Base-by-base conservation (phyloP, 2,113 vertebrate species). In the Butorides virescens region DNA sequence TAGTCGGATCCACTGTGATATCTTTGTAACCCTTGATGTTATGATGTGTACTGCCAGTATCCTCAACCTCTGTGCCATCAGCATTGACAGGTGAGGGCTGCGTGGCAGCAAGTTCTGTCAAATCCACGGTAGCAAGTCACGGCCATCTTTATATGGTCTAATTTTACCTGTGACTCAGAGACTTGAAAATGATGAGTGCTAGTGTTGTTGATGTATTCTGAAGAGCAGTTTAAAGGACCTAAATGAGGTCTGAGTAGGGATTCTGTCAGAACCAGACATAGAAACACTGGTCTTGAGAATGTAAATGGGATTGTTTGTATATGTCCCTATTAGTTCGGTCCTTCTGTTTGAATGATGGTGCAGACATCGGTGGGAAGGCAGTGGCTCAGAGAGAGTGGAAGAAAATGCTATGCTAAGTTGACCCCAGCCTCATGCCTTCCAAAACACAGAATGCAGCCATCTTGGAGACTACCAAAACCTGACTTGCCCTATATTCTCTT, bases 31-130 rank as follows among this genome's bases (percentile, higher is more conserved):
- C 75, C 98, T 99, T 88, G 99, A 99, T 30, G 99, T 99, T 92
- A 99, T 99, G 99, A 99, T 99, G 99, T 99, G 99, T 94, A 99
- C 99, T 29, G 99, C 99, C 71, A 99, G 99, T 97, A 99, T 99
- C 98, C 98, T 99, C 97, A 99, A 99, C 98, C 99, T 99, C 85
- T 99, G 99, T 92, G 99, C 99, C 97, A 99, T 99, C 98, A 99
- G 99, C 98, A 99, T 99, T 13, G 99, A 99, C 98, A 99, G 99
- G 99, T 99, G 97, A 98, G 98, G 98, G 81, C 76, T 23, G 72
- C 8, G 13, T 7, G 72, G 81, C 39, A 53, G 49, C 17, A 10
- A 39, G 25, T 49, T 6, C 2, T 12, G 47, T 65, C 58, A 36
- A 13, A 20, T 2, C 26, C 59, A 3, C 3, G 0, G 15, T 3